phyloP scores from a whole-genome alignment of 2,113 vertebrate genomes.

The Tylochromis polylepis region DNA sequence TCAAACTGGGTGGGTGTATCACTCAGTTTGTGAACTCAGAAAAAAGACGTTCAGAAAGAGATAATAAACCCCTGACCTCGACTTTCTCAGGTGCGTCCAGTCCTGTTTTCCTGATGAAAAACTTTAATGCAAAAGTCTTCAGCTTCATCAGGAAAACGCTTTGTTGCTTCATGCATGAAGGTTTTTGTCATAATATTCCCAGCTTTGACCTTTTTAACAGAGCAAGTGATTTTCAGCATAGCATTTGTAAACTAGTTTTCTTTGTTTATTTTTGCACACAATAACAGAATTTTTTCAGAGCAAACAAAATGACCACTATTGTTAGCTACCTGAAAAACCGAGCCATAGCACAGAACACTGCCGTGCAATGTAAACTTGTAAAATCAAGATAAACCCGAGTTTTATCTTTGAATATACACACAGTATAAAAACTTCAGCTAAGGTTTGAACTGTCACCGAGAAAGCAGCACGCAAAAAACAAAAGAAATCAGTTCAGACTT shows the following conservation, averaged over 20 bases:
- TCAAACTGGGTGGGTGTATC: background rate
- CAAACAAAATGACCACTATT: background rate
- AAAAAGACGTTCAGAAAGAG: background rate
- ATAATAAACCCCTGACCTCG: background rate
- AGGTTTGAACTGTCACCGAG: background rate
- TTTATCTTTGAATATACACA: background rate
- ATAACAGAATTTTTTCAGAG: background rate
- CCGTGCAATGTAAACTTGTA: background rate
- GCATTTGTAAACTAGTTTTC: background rate
- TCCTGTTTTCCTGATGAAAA: background rate
- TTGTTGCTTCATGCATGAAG: background rate
- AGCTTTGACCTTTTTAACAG: background rate
- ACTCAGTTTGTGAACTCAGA: background rate
- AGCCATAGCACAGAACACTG: background rate
- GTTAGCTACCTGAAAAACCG: background rate
- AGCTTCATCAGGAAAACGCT: background rate
- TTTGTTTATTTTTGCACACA: background rate
- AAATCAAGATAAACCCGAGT: background rate
- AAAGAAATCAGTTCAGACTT: background rate
- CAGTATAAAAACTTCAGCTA: background rate
- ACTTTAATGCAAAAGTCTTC: background rate
- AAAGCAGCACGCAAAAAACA: accelerated
- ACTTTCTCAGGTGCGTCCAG: background rate
- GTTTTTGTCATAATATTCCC: background rate
- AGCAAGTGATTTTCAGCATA: background rate